Evolutionary conservation across 2,888 invertebrate species (phyloP), one percentile per base, ranked within the genome.

Genomic region (Napeogenes sylphis): DNA sequence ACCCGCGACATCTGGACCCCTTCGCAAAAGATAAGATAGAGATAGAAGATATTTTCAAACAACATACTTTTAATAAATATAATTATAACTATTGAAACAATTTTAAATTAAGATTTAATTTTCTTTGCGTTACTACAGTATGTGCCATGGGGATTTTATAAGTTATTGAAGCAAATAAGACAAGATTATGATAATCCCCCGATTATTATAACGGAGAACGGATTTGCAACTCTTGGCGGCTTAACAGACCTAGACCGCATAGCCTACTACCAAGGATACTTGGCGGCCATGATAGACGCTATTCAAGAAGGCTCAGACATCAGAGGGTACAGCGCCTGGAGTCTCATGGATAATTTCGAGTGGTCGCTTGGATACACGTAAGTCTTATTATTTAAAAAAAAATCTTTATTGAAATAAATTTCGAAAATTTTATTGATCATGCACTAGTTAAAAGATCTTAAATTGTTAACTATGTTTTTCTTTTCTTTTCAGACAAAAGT

Each of bases 151-250:
- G 51, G 51, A 6, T 51, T 51, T 21, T 51, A 51, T 51, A 51
- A 51, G 8, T 30, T 51, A 51, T 51, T 51, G 8, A 30, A 21
- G 30, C 21, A 30, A 51, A 51, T 51, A 51, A 21, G 30, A 30
- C 4, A 51, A 30, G 51, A 51, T 30, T 47, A 47, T 30, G 30
- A 30, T n/a, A 51, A 59, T 75, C 91, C 91, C 3, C 75, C 87
- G 38, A 82, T 93, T 53, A 85, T 86, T 58, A 79, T 93, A 3
- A 91, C 91, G 4, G 93, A 93, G 75, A 93, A 92, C 69, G 93
- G 93, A 0, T 74, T 70, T 55, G 66, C 76, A 0, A 72, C 71
- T 1, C 42, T 30, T 14, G 68, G 62, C 4, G 81, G 81, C 4
- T 67, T 86, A 14, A 69, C 80, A 5, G 91, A 92, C 72, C 65